Percentiles rank a stretch among this genome's conserved stretches.
Evolutionary conservation across 2,113 vertebrate species (phyloP).

Genomic region (Larimichthys polyactis): DNA sequence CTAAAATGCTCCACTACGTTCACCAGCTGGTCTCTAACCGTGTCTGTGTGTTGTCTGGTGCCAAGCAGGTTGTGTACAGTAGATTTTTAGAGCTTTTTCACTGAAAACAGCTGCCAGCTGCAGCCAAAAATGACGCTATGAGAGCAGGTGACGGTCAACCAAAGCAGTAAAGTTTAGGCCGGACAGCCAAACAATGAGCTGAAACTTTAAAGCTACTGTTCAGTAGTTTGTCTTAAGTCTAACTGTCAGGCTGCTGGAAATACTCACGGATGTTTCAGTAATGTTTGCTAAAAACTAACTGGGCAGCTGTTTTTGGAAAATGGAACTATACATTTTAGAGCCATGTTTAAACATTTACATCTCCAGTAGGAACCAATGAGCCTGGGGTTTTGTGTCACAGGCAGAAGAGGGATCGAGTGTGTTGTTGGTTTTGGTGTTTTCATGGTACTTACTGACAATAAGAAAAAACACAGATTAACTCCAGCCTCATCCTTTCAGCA

Average conservation of each 20-base stretch:
- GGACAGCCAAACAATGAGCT: too few species aligned
- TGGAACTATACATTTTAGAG: too few species aligned
- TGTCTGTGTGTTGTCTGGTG: not conserved
- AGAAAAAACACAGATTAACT: not conserved
- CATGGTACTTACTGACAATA: not conserved
- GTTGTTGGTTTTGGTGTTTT: not conserved
- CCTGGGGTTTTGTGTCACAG: not conserved
- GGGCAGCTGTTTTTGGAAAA: too few species aligned
- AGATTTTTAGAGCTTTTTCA: not conserved
- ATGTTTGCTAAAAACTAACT: not conserved
- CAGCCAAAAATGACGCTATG: too few species aligned
- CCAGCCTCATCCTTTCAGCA: not conserved
- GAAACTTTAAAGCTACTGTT: not conserved
- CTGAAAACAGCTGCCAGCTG: too few species aligned
- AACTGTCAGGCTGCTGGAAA: not conserved
- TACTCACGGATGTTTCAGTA: not conserved
- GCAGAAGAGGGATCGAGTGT: not conserved
- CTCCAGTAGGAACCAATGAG: too few species aligned
- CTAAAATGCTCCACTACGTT: not conserved
- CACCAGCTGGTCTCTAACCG: not conserved
- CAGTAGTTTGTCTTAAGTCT: not conserved
- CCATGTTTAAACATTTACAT: too few species aligned
- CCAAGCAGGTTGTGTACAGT: not conserved
- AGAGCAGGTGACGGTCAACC: not conserved
- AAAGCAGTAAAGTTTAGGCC: too few species aligned